phyloP scores from a whole-genome alignment of 2,797 vertebrate species.

The Muscicapa comitata region DNA sequence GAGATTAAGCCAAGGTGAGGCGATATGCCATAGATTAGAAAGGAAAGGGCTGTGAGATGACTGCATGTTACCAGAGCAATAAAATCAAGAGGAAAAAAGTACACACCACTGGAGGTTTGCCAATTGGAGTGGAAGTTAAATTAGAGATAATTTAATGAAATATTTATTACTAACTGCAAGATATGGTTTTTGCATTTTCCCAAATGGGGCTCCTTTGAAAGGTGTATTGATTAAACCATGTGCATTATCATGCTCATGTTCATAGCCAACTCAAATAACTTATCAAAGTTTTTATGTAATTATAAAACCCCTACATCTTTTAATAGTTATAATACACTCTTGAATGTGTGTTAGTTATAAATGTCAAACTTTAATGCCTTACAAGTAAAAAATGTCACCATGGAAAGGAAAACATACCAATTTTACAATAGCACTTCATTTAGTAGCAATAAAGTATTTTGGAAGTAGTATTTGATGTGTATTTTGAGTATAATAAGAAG shows the following conservation, averaged over 20 bases:
- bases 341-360: neutral
- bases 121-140: conserved; percentile 10
- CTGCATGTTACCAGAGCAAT: conserved; percentile 1
- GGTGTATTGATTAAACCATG: conserved; percentile 11
- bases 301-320: neutral
- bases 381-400: neutral
- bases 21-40: conserved; percentile 5
- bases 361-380: neutral
- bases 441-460: neutral
- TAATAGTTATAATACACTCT: neutral
- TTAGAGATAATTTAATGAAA: conserved; percentile 47
- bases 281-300: neutral
- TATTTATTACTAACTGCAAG: conserved; percentile 37
- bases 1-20: neutral
- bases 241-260: neutral
- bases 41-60: conserved; percentile 13
- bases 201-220: neutral
- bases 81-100: neutral
- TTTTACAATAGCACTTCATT: neutral
- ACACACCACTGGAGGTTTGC: neutral
- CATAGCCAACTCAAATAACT: neutral
- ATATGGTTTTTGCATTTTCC: conserved; percentile 28
- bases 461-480: neutral
- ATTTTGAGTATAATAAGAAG: neutral
- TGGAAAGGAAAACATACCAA: neutral